Conservation (phyloP, 2,888 invertebrate genomes). For the Diaphora mendica region DNA sequence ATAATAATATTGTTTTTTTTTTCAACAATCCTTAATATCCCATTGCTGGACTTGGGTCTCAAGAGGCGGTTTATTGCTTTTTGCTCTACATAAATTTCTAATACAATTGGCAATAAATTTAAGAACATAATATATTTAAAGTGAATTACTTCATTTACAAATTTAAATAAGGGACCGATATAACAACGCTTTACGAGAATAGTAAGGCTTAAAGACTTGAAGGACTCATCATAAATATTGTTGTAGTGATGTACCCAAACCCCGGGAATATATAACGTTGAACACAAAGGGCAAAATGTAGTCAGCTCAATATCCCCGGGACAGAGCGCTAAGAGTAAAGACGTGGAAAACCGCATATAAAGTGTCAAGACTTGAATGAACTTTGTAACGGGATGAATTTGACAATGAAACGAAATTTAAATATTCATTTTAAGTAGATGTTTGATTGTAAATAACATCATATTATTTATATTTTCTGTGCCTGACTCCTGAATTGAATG, state of each 20-base stretch:
- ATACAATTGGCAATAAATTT: no score
- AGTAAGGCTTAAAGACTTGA: slow-evolving; percentile 21
- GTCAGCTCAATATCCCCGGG: slow-evolving; percentile 14
- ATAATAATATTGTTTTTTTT: no score
- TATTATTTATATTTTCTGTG: no score
- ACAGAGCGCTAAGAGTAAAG: slow-evolving; percentile 11
- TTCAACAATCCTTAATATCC: no score
- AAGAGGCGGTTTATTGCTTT: no score
- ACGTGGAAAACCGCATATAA: slow-evolving; percentile 8
- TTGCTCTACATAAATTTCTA: no score
- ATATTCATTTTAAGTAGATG: neutral
- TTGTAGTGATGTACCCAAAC: slow-evolving; percentile 22
- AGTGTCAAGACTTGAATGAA: neutral
- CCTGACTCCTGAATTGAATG: neutral
- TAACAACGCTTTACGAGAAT: slow-evolving; percentile 15
- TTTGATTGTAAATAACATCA: neutral
- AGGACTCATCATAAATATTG: slow-evolving; percentile 34
- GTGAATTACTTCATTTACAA: neutral
- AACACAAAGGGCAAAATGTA: slow-evolving; percentile 13
- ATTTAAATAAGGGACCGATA: slow-evolving; percentile 24
- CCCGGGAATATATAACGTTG: slow-evolving; percentile 25
- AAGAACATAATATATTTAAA: no score
- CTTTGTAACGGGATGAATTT: neutral
- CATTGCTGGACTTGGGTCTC: no score
- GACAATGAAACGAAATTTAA: neutral